These are phyloP conservation scores for Numenius phaeopus DNA, from an alignment of 2,797 vertebrate species.

Conservation along the genomic window DNA sequence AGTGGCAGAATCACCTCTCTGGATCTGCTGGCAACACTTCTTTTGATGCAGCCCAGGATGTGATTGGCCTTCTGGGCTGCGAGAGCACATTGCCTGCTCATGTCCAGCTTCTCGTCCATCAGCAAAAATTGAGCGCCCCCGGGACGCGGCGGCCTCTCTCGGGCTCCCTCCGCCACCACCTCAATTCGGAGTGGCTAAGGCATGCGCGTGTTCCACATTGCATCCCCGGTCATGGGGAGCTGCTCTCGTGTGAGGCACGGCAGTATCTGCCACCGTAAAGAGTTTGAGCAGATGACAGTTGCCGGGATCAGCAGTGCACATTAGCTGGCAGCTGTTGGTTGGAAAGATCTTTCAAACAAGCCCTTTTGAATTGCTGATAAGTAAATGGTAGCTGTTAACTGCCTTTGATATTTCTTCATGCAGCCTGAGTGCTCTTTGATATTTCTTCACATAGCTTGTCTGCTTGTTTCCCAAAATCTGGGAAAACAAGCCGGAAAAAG, in stretches of 20 bases:
- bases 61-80: no score
- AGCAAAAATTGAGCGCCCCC: no score
- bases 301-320: not conserved
- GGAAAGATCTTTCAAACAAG: not conserved
- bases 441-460: not conserved
- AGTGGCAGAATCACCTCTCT: no score
- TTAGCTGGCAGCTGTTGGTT: not conserved
- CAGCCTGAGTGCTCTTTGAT: slow-evolving; percentile 17
- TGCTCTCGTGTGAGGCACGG: not conserved
- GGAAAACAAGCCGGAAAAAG: not conserved
- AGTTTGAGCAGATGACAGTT: not conserved
- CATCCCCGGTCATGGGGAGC: not conserved
- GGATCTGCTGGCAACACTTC: no score
- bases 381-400: not conserved
- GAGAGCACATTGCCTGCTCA: no score
- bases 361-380: slow-evolving; percentile 16
- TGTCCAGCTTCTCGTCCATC: no score
- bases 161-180: no score
- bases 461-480: not conserved
- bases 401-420: slow-evolving; percentile 2
- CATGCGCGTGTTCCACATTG: fast-evolving
- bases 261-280: not conserved
- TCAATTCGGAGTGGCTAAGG: not conserved
- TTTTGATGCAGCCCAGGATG: no score
- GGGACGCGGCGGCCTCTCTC: no score